Base-by-base conservation (phyloP, 1,140 invertebrate genomes). In the Drosophila hydei region DNA sequence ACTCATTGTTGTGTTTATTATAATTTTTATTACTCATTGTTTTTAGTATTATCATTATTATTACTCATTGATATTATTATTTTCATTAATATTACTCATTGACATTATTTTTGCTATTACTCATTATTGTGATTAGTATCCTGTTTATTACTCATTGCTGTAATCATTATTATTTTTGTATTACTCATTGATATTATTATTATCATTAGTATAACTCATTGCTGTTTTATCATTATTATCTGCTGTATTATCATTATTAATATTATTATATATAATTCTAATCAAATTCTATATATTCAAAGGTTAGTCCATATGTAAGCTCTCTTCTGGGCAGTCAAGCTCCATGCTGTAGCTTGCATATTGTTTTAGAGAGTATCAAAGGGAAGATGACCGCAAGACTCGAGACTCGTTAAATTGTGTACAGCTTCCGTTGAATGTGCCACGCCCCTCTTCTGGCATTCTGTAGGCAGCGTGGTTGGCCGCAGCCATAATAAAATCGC, bases 341-440 rank as follows among this genome's bases (percentile, higher is more conserved):
- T n/a, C 2, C 11, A 52, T n/a, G 30, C 19, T 12, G 36, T 19
- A 52, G 33, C 9, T 14, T 12, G 4, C 11, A n/a, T 36, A 18
- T n/a, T 19, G 12, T 9, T 6, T 9, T 14, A 16, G 64, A 72
- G 60, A n/a, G 67, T 67, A 72, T 69, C 25, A 52, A 33, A 69
- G 16, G 14, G 63, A 65, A 65, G 68, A 64, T 72, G 30, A 33
- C 30, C 30, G 9, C 30, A 33, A 11, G 9, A 33, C 83, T 48
- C 61, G 77, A 65, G 77, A 61, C 67, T 87, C 71, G 63, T 87
- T 75, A 78, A 87, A 80, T 81, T 81, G 74, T 68, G 70, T 70
- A 33, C 50, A 60, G 67, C 56, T 54, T 72, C 75, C 59, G 62
- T 60, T 36, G 48, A 5, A 21, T 40, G 27, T 8, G 45, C n/a